Conservation (phyloP, 2,888 invertebrate species). For the Matsumyia berberina region DNA sequence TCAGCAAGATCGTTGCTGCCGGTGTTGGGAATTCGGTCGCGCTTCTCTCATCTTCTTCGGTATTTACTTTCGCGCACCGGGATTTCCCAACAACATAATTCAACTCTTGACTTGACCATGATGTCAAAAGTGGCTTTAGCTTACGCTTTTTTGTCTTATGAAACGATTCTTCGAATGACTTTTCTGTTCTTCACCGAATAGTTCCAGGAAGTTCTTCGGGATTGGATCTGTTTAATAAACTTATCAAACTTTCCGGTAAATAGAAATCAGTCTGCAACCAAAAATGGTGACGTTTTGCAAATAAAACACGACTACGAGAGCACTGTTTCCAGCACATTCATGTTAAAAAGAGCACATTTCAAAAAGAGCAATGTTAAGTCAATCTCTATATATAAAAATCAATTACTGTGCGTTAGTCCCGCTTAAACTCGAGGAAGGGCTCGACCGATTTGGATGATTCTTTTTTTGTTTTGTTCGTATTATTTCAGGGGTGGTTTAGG, state of each 20-base stretch:
- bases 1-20: no score
- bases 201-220: background rate
- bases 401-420: no score
- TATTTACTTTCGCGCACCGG: no score
- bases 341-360: background rate
- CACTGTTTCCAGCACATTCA: constrained; percentile 3
- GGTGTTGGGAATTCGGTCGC: no score
- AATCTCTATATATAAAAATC: no score
- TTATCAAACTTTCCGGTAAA: background rate
- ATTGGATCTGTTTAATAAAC: background rate
- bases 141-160: background rate
- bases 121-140: background rate
- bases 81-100: no score
- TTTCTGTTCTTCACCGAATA: background rate
- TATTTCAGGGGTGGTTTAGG: no score
- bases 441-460: no score
- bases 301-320: background rate
- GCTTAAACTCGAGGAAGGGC: no score
- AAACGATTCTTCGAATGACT: constrained; percentile 4
- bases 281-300: background rate
- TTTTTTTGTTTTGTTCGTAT: no score
- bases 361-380: no score
- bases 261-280: background rate
- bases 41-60: no score
- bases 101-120: constrained; percentile 1